These are phyloP conservation scores for Tragelaphus scriptus DNA, from an alignment of 2,113 vertebrate genomes.

Conservation along the genomic window DNA sequence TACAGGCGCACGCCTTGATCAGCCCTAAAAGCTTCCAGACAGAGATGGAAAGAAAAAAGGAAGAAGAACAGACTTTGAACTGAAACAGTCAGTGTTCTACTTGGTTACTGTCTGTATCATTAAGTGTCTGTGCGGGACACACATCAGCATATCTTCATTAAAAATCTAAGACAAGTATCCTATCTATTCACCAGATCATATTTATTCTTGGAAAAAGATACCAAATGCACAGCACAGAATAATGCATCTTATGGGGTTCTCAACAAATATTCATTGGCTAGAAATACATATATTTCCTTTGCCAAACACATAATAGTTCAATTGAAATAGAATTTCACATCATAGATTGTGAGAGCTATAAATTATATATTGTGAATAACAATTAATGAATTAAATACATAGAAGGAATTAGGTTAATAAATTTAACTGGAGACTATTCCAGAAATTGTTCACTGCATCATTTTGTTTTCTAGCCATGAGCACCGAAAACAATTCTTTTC, in stretches of 20 bases:
- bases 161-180: neutral
- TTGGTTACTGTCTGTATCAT: neutral
- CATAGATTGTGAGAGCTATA: neutral
- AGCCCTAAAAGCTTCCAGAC: neutral
- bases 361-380: neutral
- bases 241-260: neutral
- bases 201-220: neutral
- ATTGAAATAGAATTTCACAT: neutral
- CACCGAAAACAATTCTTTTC: neutral
- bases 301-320: neutral
- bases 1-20: neutral
- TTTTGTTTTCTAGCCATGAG: slow-evolving; percentile 27
- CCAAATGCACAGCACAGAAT: neutral
- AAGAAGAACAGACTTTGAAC: neutral
- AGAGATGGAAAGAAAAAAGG: neutral
- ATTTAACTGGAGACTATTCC: neutral
- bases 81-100: neutral
- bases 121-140: neutral
- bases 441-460: neutral
- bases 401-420: neutral
- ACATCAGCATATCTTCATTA: neutral
- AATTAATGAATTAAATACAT: slow-evolving; percentile 16
- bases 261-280: neutral
- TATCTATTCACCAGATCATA: neutral
- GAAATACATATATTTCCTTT: neutral